A percentile compares a stretch with the other conserved stretches of the same genome.
Evolutionary conservation across 2,888 invertebrate genomes (phyloP).

Genomic region (Caenorhabditis plicata): DNA sequence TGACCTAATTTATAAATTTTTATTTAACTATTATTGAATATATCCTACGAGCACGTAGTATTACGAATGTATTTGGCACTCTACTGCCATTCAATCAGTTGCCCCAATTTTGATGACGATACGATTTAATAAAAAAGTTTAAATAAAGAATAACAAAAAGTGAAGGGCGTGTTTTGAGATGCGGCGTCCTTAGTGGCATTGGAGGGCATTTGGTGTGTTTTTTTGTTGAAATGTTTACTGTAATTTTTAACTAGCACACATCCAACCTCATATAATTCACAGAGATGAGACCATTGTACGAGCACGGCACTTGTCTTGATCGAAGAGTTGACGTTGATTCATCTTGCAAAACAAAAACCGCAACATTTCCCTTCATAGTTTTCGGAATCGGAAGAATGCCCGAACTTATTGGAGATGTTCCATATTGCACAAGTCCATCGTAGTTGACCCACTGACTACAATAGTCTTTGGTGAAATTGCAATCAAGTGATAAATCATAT

Average conservation of each 20-base stretch:
- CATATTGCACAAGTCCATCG: conserved; percentile 44
- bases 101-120: no score
- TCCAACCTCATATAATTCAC: conserved; percentile 41
- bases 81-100: no score
- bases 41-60: no score
- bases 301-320: conserved; percentile 44
- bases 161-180: background rate
- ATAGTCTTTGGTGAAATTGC: conserved; percentile 59
- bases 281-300: conserved; percentile 36
- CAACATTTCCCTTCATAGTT: conserved; percentile 42
- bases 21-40: no score
- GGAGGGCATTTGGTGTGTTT: no score
- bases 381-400: conserved; percentile 44
- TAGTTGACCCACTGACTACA: conserved; percentile 62
- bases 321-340: conserved; percentile 26
- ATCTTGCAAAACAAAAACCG: conserved; percentile 37
- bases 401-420: conserved; percentile 43
- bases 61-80: no score
- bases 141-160: background rate
- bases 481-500: conserved; percentile 46
- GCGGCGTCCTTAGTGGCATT: no score
- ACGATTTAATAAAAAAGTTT: no score
- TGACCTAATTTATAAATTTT: no score
- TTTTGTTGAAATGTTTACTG: background rate
- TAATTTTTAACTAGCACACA: background rate